Evolutionary conservation across 2,113 vertebrate species (phyloP).

Genomic region (Clupea harengus): DNA sequence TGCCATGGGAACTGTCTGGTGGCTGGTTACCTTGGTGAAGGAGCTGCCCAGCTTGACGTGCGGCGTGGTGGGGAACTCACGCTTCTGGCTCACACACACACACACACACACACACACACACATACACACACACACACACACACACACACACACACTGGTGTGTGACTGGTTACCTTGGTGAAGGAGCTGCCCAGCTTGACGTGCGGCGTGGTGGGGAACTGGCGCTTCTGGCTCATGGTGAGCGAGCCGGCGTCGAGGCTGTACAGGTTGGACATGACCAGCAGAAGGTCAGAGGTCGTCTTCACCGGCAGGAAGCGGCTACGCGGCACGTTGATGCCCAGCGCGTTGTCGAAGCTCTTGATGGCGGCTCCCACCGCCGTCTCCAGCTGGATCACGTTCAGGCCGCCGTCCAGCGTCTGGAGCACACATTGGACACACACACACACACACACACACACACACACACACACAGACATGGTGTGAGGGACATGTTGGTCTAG

Average conservation of each 20-base stretch:
- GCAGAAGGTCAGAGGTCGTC: slow-evolving; percentile 93
- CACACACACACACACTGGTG: too few relatives aligned
- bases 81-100: slow-evolving; percentile 95
- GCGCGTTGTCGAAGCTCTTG: slow-evolving; percentile 95
- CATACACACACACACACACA: too few relatives aligned
- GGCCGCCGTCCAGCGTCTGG: slow-evolving; percentile 92
- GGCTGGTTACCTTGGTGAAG: slow-evolving; percentile 85
- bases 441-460: too few relatives aligned
- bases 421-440: too few relatives aligned
- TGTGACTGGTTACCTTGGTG: slow-evolving; percentile 80
- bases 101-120: too few relatives aligned
- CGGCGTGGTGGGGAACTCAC: slow-evolving; percentile 94
- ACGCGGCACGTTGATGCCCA: slow-evolving; percentile 96
- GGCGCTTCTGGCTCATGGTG: slow-evolving; percentile 94
- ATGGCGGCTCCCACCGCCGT: slow-evolving; percentile 96
- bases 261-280: slow-evolving; percentile 99
- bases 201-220: slow-evolving; percentile 94
- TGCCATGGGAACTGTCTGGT: not conserved
- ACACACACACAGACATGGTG: not conserved
- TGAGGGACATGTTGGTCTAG: too few relatives aligned
- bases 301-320: slow-evolving; percentile 98
- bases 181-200: slow-evolving; percentile 98
- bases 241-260: slow-evolving; percentile 94
- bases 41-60: slow-evolving; percentile 97
- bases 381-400: slow-evolving; percentile 97